Base-by-base conservation (phyloP, 2,888 invertebrate genomes). In the Calliphora vomitoria region DNA sequence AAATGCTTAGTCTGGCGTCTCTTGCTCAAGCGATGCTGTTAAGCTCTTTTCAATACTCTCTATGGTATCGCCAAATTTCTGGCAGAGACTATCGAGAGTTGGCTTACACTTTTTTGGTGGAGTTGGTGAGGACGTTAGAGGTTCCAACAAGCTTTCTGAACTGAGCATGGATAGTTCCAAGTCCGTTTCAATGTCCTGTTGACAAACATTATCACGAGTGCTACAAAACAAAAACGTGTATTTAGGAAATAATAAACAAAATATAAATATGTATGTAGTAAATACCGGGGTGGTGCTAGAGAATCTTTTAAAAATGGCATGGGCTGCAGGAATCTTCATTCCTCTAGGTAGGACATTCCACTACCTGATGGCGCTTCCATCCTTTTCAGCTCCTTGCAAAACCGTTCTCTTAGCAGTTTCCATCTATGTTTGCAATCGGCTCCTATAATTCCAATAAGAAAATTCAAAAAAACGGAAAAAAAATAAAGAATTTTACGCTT, bases 11-110 rank as follows among this genome's bases (percentile, higher is more conserved):
- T 74, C 74, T 4, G 50, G 10, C 4, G 41, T 18, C 8, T 74
- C 55, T 13, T 35, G 31, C 38, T 58, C 60, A 58, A 15, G 1
- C 3, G n/a, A 18, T n/a, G 41, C 11, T 44, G 10, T 8, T 15
- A n/a, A 74, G 13, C n/a, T 25, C 3, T n/a, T 74, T n/a, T 74
- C 58, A 0, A 44, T 25, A 44, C 58, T 74, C 41, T 74, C 25
- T 25, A 41, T n/a, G n/a, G 58, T 60, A 8, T 58, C 31, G 15
- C 31, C 58, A 44, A 74, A 44, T 31, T 74, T 44, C 25, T 74
- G 58, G 31, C 74, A 74, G 41, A 44, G 20, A 11, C 44, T 74
- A 35, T 72, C 72, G 3, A 41, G 4, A 11, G 25, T 15, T 1
- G 1, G 1, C 20, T n/a, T 44, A 11, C 0, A 8, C 11, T 41